Evolutionary conservation across 2,888 invertebrate genomes (phyloP).

Genomic region (Hyposoter dolosus): DNA sequence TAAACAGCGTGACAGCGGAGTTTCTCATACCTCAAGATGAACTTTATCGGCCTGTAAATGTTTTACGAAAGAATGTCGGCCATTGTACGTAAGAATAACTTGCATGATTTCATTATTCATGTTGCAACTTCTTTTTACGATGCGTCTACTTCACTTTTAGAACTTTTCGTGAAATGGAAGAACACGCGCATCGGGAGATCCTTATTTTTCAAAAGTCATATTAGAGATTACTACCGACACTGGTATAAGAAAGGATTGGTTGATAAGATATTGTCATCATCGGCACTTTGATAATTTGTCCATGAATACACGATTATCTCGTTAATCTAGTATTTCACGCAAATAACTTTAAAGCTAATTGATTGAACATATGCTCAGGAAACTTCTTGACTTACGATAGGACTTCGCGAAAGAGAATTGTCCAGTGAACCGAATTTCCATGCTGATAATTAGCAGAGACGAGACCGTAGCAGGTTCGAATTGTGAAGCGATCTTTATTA

Average conservation of each 20-base stretch:
- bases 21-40: conserved; percentile 34
- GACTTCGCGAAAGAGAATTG: no score
- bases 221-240: not conserved
- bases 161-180: not conserved
- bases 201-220: not conserved
- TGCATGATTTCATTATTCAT: conserved; percentile 6
- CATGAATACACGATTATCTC: not conserved
- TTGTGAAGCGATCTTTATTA: not conserved
- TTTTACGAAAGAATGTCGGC: conserved; percentile 1
- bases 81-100: conserved; percentile 17
- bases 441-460: not conserved
- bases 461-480: not conserved
- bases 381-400: no score
- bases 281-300: not conserved
- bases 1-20: conserved; percentile 35
- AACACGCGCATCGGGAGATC: not conserved
- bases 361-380: not conserved
- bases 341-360: not conserved
- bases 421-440: not conserved
- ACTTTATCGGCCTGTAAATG: conserved; percentile 53
- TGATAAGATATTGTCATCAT: not conserved
- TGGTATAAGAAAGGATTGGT: not conserved
- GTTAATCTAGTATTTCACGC: not conserved
- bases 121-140: not conserved
- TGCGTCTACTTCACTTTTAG: not conserved